phyloP scores from a whole-genome alignment of 2,113 vertebrate species.

The Sander lucioperca region DNA sequence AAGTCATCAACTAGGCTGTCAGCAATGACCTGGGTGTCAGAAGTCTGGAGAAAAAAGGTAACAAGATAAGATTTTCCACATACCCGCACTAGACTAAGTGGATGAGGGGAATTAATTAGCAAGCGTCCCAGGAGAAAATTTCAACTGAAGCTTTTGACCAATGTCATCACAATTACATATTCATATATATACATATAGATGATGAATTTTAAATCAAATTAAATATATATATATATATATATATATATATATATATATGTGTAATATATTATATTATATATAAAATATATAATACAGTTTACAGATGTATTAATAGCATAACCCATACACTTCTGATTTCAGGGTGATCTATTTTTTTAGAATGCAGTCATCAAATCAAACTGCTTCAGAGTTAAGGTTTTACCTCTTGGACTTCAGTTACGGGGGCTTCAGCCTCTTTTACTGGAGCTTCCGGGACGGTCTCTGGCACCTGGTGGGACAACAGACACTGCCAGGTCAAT shows the following conservation, averaged over 20 bases:
- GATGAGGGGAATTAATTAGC: background rate
- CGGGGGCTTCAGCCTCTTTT: constrained; percentile 14
- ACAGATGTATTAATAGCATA: background rate
- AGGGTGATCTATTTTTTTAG: background rate
- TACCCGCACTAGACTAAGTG: background rate
- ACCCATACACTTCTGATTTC: background rate
- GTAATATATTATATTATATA: too few species aligned
- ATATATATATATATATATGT: too few species aligned
- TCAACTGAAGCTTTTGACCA: background rate
- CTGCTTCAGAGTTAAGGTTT: background rate
- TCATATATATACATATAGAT: too few species aligned
- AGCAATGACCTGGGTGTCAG: constrained; percentile 6
- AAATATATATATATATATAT: too few species aligned
- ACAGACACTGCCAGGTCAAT: background rate
- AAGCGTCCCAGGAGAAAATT: background rate
- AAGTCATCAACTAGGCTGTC: constrained; percentile 54
- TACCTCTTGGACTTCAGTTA: constrained; percentile 49
- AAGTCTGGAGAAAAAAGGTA: background rate
- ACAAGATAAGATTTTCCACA: background rate
- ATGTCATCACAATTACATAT: too few species aligned
- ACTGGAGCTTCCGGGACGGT: constrained; percentile 18
- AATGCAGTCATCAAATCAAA: background rate
- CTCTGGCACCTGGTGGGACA: constrained; percentile 36
- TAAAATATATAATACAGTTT: background rate
- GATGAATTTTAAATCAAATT: background rate